Percentiles rank a stretch among this genome's conserved stretches.
These are phyloP conservation scores for Cistogaster globosa DNA, from an alignment of 2,888 invertebrate species.

Conservation along the genomic window DNA sequence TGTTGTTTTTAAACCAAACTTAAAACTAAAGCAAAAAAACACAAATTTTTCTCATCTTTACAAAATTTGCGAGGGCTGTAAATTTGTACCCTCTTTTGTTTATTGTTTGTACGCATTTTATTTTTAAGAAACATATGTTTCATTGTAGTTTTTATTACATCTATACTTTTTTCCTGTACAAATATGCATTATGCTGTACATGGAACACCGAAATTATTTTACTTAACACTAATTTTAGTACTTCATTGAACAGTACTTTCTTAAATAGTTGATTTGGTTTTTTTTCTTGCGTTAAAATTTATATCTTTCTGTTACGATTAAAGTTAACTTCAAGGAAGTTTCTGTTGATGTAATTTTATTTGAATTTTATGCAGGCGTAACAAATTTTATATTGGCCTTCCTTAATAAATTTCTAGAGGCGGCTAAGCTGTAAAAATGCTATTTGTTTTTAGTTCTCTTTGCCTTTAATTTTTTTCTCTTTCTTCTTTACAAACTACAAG, in stretches of 20 bases:
- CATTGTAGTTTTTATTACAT: neutral
- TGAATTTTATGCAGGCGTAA: slow-evolving; percentile 65
- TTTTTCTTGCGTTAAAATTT: neutral
- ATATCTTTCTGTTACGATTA: neutral
- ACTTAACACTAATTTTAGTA: no score
- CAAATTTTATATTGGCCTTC: slow-evolving; percentile 66
- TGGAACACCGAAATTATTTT: no score
- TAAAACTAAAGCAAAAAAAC: slow-evolving; percentile 2
- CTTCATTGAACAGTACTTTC: no score
- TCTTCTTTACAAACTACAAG: no score
- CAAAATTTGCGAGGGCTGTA: slow-evolving; percentile 63
- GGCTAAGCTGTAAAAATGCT: neutral
- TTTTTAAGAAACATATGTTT: slow-evolving; percentile 52
- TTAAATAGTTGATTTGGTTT: neutral
- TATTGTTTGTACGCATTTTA: slow-evolving; percentile 17
- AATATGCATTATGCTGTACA: slow-evolving; percentile 67
- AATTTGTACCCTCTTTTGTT: slow-evolving; percentile 39
- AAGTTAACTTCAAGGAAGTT: slow-evolving; percentile 25
- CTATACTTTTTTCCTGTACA: neutral
- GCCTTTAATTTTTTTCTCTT: no score
- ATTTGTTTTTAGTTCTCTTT: neutral
- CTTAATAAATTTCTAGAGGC: slow-evolving; percentile 21
- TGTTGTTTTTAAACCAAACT: slow-evolving; percentile 44
- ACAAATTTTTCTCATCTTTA: slow-evolving; percentile 15
- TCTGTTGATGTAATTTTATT: slow-evolving; percentile 21